A percentile compares a stretch with the other conserved stretches of the same genome.
These are phyloP conservation scores for Meloe dianella DNA, from an alignment of 2,888 invertebrate species.

Conservation along the genomic window DNA sequence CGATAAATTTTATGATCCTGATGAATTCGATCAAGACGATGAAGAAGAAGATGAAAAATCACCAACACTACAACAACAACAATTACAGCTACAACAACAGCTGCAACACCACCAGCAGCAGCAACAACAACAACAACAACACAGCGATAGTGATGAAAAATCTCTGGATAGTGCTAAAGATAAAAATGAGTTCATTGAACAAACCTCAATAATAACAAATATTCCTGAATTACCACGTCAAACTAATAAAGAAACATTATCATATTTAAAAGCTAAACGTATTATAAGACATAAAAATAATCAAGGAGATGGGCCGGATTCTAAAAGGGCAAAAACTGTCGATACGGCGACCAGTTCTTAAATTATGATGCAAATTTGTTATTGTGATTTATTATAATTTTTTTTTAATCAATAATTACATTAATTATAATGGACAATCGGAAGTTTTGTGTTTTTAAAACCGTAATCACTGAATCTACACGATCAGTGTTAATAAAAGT, in stretches of 20 bases:
- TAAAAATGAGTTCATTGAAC: conserved; percentile 38
- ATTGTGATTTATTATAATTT: background rate
- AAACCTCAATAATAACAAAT: conserved; percentile 48
- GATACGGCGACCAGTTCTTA: conserved; percentile 8
- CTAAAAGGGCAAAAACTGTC: conserved; percentile 48
- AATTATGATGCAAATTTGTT: background rate
- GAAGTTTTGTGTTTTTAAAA: background rate
- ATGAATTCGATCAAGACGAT: conserved; percentile 39
- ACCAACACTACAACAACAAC: conserved; percentile 7
- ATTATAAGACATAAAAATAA: conserved; percentile 50
- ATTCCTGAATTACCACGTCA: conserved; percentile 50
- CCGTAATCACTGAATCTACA: background rate
- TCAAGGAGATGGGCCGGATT: conserved; percentile 40
- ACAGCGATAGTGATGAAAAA: conserved; percentile 18
- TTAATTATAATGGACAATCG: background rate
- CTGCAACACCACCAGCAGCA: conserved; percentile 8
- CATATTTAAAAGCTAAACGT: conserved; percentile 57
- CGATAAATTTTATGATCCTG: conserved; percentile 46
- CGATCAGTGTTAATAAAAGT: background rate
- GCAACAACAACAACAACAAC: conserved; percentile 1
- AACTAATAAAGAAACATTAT: conserved; percentile 53
- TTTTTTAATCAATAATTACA: too few species aligned
- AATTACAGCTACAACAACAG: conserved; percentile 15
- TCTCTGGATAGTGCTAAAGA: conserved; percentile 39
- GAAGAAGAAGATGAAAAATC: conserved; percentile 30